Base-by-base conservation (phyloP, 1,140 invertebrate species). In the Tetraneura akinire region DNA sequence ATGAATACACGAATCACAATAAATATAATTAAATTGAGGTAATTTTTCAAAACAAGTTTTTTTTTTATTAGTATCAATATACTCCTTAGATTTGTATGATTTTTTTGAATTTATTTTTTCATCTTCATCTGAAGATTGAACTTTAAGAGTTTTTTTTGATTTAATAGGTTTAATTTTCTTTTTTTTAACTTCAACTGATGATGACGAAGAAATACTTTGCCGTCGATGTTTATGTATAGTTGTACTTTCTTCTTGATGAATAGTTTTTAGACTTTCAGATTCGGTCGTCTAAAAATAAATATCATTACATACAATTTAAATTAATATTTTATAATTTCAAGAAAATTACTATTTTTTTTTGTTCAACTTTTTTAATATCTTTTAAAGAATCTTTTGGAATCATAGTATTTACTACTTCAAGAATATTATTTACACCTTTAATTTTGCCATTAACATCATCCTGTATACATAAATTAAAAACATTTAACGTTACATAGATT, bases 1-100 rank as follows among this genome's bases (percentile, higher is more conserved):
- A 86, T 95, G 93, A 87, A 93, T 91, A 86, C 94, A 93, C 0
- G 93, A 92, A 87, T 95, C 94, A 84, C 93, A 95, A 86, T 94
- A 92, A 47, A 93, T 90, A 84, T 92, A 92, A 88, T 93, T 93
- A 85, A 90, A 66, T 29, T 70, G 66, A 66, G 80, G 80, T 45
- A 45, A 10, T 47, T 78, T 78, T 6, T 57, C 74, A 26, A 11
- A 16, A 26, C 55, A 55, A 45, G 18, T 62, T 62, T 47, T 62
- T 45, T 78, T 78, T 62, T 78, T 78, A 45, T 47, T 78, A 29
- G 51, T 26, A n/a, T 78, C 74, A 60, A 47, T 60, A 13, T 26
- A 60, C 9, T 78, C 74, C 26, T 78, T 78, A 47, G 55, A 62
- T 45, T 78, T 57, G 10, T 45, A 57, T 60, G 73, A 76, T 62